Evolutionary conservation across 2,113 vertebrate genomes (phyloP), one percentile per base, ranked within the genome.

Genomic region (Ramphastos sulfuratus): DNA sequence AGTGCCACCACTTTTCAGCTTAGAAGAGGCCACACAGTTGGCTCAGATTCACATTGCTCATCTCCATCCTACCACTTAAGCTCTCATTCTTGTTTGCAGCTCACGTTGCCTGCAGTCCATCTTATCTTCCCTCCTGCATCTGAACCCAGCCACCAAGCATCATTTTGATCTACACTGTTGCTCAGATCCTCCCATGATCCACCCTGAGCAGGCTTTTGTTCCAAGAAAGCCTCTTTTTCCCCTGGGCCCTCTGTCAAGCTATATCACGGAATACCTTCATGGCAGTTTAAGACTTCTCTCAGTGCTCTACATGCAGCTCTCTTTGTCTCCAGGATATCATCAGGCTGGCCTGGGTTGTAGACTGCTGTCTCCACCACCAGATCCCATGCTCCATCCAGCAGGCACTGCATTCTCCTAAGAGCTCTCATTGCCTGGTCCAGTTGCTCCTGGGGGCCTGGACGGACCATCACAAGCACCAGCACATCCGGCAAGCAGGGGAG

Each of bases 401-500:
- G 44, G 1, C 63, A 82, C 31, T 89, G 92, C 85, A 82, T 82
- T 59, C 78, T 94, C 64, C 92, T 60, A 4, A 94, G 90, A 0
- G 27, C 94, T 74, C 23, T 44, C 31, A 30, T 42, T 15, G 85
- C 67, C 50, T 46, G 58, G 14, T 60, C 71, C 71, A 35, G 66
- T 55, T 90, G 82, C 75, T 85, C 83, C 25, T 31, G 60, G 12
- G 81, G 30, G 10, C 73, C 91, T 12, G 83, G n/a, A 39, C 30
- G 61, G 86, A 93, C 77, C 91, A 85, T 12, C 76, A 85, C 94
- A 18, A 95, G 86, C 69, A 95, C 93, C 48, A 93, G 56, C 30
- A 61, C 84, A 0, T 82, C 10, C 0, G 56, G 80, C 56, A 73
- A 39, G 54, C 33, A 59, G 6, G 84, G 61, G 2, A 93, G 54